Percentiles rank a stretch among this genome's conserved stretches.
Conservation (phyloP, 2,888 invertebrate genomes). For the Hofmannophila pseudospretella region DNA sequence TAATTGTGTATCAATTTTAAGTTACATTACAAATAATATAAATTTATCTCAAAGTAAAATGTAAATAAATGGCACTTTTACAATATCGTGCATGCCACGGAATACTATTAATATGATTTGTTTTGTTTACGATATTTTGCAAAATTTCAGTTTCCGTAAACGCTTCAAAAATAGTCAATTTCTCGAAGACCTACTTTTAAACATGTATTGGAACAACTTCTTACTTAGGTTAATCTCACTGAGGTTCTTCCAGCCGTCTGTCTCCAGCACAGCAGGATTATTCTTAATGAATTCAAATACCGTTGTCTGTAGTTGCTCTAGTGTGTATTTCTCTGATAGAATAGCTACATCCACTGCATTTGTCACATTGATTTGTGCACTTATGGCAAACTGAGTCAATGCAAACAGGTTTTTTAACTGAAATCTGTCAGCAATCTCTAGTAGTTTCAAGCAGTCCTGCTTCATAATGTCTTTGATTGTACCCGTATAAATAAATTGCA, state of each 20-base stretch:
- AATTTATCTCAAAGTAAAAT: too few species aligned
- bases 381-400: slow-evolving; percentile 37
- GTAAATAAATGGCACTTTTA: too few species aligned
- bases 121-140: too few species aligned
- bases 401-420: slow-evolving; percentile 37
- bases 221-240: slow-evolving; percentile 51
- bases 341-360: slow-evolving; percentile 54
- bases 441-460: slow-evolving; percentile 37
- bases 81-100: too few species aligned
- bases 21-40: too few species aligned
- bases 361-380: slow-evolving; percentile 37
- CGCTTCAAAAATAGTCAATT: too few species aligned
- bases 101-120: too few species aligned
- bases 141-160: too few species aligned
- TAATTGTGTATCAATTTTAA: too few species aligned
- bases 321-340: slow-evolving; percentile 46
- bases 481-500: slow-evolving; percentile 56
- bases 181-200: too few species aligned
- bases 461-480: slow-evolving; percentile 41
- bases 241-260: slow-evolving; percentile 49
- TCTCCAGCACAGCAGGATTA: slow-evolving; percentile 43
- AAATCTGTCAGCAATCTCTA: slow-evolving; percentile 45
- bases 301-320: slow-evolving; percentile 33
- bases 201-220: slow-evolving; percentile 34
- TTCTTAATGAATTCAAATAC: slow-evolving; percentile 48